Conservation (phyloP, 2,888 invertebrate genomes). For the Amphimallon solstitiale region DNA sequence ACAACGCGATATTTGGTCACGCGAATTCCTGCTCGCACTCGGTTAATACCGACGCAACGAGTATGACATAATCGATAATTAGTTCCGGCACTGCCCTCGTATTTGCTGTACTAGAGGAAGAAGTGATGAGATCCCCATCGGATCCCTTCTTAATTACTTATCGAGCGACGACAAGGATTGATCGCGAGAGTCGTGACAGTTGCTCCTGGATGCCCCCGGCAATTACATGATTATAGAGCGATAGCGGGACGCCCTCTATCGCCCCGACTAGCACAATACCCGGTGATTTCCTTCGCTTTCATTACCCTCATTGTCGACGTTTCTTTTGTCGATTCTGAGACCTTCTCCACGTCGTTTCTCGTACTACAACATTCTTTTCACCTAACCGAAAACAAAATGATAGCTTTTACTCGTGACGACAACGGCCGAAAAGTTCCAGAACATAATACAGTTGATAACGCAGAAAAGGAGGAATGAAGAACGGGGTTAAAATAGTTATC, state of each 20-base stretch:
- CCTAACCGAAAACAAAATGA: slow-evolving; percentile 59
- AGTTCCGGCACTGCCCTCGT: slow-evolving; percentile 33
- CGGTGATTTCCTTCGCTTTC: slow-evolving; percentile 62
- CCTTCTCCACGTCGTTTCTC: slow-evolving; percentile 54
- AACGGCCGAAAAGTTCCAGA: slow-evolving; percentile 52
- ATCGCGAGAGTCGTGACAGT: slow-evolving; percentile 59
- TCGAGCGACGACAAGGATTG: slow-evolving; percentile 61
- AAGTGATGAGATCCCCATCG: slow-evolving; percentile 45
- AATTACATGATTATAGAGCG: slow-evolving; percentile 60
- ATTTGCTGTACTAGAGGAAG: slow-evolving; percentile 36
- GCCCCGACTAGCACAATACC: slow-evolving; percentile 55
- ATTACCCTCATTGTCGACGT: slow-evolving; percentile 62
- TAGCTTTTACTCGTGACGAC: slow-evolving; percentile 50
- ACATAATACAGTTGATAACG: slow-evolving; percentile 47
- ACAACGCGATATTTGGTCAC: slow-evolving; percentile 29
- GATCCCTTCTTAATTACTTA: slow-evolving; percentile 56
- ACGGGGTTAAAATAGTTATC: slow-evolving; percentile 20
- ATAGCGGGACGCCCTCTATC: slow-evolving; percentile 43
- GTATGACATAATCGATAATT: slow-evolving; percentile 32
- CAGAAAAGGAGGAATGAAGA: slow-evolving; percentile 21
- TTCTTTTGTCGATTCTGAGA: slow-evolving; percentile 35
- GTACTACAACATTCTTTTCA: slow-evolving; percentile 56
- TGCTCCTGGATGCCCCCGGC: slow-evolving; percentile 52
- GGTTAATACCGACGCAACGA: slow-evolving; percentile 25
- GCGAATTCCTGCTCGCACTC: slow-evolving; percentile 28